phyloP scores from a whole-genome alignment of 2,888 invertebrate species.

The Caenorhabditis plicata region DNA sequence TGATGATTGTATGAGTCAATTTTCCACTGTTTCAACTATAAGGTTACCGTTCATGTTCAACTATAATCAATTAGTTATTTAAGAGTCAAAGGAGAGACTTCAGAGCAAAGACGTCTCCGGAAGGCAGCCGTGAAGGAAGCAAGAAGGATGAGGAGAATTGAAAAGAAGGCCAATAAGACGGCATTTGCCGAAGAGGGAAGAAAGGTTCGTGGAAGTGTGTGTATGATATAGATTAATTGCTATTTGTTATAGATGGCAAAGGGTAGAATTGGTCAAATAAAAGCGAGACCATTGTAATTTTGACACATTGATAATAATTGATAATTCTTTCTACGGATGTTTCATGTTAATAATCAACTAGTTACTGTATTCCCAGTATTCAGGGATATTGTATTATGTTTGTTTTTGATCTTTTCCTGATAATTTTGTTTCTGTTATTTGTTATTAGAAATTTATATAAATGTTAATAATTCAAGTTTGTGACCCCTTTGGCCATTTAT shows the following conservation, averaged over 20 bases:
- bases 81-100: conserved; percentile 77
- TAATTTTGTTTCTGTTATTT: conserved; percentile 1
- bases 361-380: too few species aligned
- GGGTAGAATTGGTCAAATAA: conserved; percentile 39
- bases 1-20: conserved; percentile 15
- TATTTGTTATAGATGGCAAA: conserved; percentile 29
- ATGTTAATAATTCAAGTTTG: too few species aligned
- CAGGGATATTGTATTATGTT: background rate
- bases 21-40: conserved; percentile 9
- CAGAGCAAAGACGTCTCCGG: conserved; percentile 79
- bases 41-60: background rate
- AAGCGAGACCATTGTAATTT: conserved; percentile 26
- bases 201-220: too few species aligned
- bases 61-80: too few species aligned
- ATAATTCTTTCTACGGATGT: conserved; percentile 3
- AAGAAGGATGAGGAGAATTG: conserved; percentile 68
- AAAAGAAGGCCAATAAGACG: conserved; percentile 56
- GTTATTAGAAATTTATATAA: too few species aligned
- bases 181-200: conserved; percentile 44
- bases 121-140: conserved; percentile 81
- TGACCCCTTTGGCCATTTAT: too few species aligned
- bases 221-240: too few species aligned
- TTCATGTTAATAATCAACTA: conserved; percentile 2
- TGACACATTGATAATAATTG: background rate
- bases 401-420: background rate